A percentile compares a stretch with the other conserved stretches of the same genome.
These are phyloP conservation scores for Stratiomys singularior DNA, from an alignment of 2,888 invertebrate genomes.

Conservation along the genomic window DNA sequence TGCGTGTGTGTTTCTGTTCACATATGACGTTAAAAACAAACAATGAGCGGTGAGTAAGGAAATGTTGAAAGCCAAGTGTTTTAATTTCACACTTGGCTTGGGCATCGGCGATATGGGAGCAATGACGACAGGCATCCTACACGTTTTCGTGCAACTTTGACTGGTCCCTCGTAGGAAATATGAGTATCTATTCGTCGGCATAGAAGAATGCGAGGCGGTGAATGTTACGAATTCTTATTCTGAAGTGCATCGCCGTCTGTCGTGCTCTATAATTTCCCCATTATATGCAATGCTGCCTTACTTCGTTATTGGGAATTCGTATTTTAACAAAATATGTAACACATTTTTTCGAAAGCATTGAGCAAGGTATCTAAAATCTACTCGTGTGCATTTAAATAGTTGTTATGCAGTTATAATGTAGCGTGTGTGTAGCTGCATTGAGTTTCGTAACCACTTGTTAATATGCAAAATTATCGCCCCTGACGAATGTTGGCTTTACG, in stretches of 20 bases:
- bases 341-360: background rate
- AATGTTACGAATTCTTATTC: no score
- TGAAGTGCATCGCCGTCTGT: no score
- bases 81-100: background rate
- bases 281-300: no score
- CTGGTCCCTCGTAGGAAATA: no score
- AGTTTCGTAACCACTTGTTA: conserved; percentile 19
- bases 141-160: background rate
- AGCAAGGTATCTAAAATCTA: background rate
- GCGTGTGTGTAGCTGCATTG: conserved; percentile 7
- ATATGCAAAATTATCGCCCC: conserved; percentile 32
- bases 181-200: no score
- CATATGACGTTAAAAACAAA: background rate
- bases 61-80: background rate
- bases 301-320: no score
- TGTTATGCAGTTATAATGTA: background rate
- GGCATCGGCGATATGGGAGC: background rate
- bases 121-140: background rate
- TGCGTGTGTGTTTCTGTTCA: background rate
- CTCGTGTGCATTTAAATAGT: background rate
- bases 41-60: background rate
- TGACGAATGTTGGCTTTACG: conserved; percentile 4
- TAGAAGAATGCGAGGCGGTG: no score
- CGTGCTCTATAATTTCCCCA: no score
- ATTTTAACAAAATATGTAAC: no score